These are phyloP conservation scores for Cebidichthys violaceus DNA, from an alignment of 2,113 vertebrate species.

Conservation along the genomic window DNA sequence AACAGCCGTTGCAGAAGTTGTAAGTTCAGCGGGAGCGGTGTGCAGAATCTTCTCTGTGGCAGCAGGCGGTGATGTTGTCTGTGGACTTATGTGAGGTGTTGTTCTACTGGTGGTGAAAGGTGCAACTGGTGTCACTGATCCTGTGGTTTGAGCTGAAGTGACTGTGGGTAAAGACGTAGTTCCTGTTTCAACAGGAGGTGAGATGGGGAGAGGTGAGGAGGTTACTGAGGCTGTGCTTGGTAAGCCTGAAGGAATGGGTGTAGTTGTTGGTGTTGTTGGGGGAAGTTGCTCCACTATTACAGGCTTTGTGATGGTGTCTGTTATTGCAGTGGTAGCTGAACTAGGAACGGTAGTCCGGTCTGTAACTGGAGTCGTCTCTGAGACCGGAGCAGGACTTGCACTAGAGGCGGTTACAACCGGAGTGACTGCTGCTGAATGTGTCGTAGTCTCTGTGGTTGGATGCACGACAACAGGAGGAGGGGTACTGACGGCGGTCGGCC, in stretches of 20 bases:
- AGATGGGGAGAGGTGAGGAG: constrained; percentile 2
- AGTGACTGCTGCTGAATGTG: constrained; percentile 37
- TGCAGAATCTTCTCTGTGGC: constrained; percentile 56
- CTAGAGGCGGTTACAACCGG: constrained; percentile 44
- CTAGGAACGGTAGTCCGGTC: constrained; percentile 52
- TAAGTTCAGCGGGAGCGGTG: constrained; percentile 33
- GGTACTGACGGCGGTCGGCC: constrained; percentile 39
- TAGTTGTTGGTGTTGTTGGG: constrained; percentile 22
- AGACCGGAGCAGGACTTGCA: constrained; percentile 29
- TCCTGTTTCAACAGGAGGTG: constrained; percentile 44
- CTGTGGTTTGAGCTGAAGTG: constrained; percentile 51
- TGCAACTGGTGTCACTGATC: constrained; percentile 48
- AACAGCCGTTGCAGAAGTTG: constrained; percentile 47
- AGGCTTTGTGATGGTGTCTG: constrained; percentile 47
- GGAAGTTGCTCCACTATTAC: constrained; percentile 44
- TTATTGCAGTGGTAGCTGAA: constrained; percentile 14
- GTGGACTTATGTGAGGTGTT: constrained; percentile 41
- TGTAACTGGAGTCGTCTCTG: constrained; percentile 43
- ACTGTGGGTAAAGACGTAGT: constrained; percentile 30
- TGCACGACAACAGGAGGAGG: constrained; percentile 25
- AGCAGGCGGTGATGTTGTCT: constrained; percentile 29
- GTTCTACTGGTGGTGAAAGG: constrained; percentile 64
- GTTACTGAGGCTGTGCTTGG: constrained; percentile 58
- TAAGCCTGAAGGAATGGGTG: constrained; percentile 34
- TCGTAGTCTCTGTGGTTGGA: constrained; percentile 45